Conservation (phyloP, 1,140 invertebrate species). For the Drosophila micromelanica region DNA sequence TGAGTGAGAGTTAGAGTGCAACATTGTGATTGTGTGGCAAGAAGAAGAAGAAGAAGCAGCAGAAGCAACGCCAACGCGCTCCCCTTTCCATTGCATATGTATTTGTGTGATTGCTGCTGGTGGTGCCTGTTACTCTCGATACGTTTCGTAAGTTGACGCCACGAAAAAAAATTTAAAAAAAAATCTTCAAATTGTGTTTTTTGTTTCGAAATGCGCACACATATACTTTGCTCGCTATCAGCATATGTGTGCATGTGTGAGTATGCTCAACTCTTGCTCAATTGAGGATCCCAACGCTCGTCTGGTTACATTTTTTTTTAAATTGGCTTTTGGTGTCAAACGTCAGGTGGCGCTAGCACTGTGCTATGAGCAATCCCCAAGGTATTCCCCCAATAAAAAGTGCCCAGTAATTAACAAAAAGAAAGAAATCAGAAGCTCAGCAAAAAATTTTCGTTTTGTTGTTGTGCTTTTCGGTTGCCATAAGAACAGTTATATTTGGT, state of each 20-base stretch:
- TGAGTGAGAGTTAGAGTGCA: slow-evolving; percentile 55
- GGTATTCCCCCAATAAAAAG: slow-evolving; percentile 71
- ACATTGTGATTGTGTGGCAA: slow-evolving; percentile 67
- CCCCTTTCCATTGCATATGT: slow-evolving; percentile 41
- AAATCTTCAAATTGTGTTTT: slow-evolving; percentile 42
- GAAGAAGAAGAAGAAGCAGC: slow-evolving; percentile 36
- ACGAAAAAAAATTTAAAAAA: slow-evolving; percentile 24
- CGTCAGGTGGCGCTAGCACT: slow-evolving; percentile 40
- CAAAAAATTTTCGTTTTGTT: slow-evolving; percentile 47
- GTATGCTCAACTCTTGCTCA: slow-evolving; percentile 35
- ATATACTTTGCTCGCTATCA: slow-evolving; percentile 7
- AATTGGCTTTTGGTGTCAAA: slow-evolving; percentile 28
- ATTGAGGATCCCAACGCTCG: slow-evolving; percentile 40
- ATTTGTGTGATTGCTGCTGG: slow-evolving; percentile 14
- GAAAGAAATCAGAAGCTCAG: slow-evolving; percentile 50
- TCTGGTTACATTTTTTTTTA: slow-evolving; percentile 23
- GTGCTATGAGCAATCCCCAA: slow-evolving; percentile 63
- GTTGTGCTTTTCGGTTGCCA: slow-evolving; percentile 48
- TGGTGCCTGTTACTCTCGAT: slow-evolving; percentile 44
- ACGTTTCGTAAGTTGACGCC: slow-evolving; percentile 48
- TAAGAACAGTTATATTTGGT: slow-evolving; percentile 62
- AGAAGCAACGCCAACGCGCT: slow-evolving; percentile 45
- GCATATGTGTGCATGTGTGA: background rate
- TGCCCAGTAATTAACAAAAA: slow-evolving; percentile 29
- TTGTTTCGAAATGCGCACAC: slow-evolving; percentile 42